Base-by-base conservation (phyloP, 2,113 vertebrate genomes). In the Pygathrix nemaeus region DNA sequence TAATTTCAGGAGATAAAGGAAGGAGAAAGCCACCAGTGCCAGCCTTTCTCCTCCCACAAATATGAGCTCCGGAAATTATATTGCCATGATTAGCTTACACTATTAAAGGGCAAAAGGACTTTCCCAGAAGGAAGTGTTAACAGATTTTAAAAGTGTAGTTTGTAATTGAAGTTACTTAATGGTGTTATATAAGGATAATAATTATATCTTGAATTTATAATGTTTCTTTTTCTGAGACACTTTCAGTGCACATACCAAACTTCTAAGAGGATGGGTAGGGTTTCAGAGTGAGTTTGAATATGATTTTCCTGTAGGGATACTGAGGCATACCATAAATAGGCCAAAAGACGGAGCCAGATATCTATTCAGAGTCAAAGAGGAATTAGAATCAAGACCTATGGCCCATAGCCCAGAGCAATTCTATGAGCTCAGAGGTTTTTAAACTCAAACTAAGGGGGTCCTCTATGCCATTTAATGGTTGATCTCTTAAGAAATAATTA, bases 61-160 rank as follows among this genome's bases (percentile, higher is more conserved):
- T 84, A 88, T 48, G 94, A 97, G 50, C 92, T 96, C 81, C 0
- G 23, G 96, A 98, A 95, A 97, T 97, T 85, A 90, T 48, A 93
- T 78, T 82, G 38, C 79, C 80, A 2, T 95, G 76, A 96, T 97
- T 97, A 97, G 84, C 85, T 97, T 95, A 83, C 70, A 90, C 88
- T 91, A 66, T 95, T 90, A 96, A 95, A 87, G 93, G 75, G 90
- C 92, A 96, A 95, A 90, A 75, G 93, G 80, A 70, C 80, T 92
- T 97, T 92, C 90, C 94, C 95, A 94, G 88, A 80, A 96, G 81
- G 81, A 81, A 88, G 94, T 80, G 76, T 79, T 96, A 97, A 97
- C 75, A 73, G 90, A 96, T 97, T 97, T 96, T 90, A 55, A 91
- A 93, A 97, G 52, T 66, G 32, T 90, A 84, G 76, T 45, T 95